These are phyloP conservation scores for Orthonyx spaldingii DNA, from an alignment of 2,113 vertebrate genomes.

Conservation along the genomic window DNA sequence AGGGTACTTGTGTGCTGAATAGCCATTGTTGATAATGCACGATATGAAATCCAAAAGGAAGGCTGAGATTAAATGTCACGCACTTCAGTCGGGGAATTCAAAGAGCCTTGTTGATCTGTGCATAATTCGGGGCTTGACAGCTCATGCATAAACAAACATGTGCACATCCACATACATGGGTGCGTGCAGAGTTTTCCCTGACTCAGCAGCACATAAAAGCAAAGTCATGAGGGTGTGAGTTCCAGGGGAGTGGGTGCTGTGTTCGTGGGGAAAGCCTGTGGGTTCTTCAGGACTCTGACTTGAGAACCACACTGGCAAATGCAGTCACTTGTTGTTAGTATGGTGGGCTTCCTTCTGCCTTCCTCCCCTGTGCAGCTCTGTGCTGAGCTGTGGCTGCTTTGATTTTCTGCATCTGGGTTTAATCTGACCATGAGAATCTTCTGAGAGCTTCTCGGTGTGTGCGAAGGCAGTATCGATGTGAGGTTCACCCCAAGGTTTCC, in stretches of 20 bases:
- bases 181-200: not conserved
- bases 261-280: not conserved
- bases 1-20: slow-evolving; percentile 19
- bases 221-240: not conserved
- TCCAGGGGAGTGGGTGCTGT: not conserved
- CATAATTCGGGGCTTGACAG: not conserved
- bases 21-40: not conserved
- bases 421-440: not conserved
- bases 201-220: not conserved
- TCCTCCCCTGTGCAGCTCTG: not conserved
- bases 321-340: not conserved
- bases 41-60: slow-evolving; percentile 6
- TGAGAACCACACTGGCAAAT: not conserved
- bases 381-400: not conserved
- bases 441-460: rapidly evolving
- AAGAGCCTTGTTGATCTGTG: slow-evolving; percentile 18
- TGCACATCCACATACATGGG: not conserved
- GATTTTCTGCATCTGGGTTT: not conserved
- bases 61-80: slow-evolving; percentile 13
- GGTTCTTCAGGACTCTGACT: not conserved
- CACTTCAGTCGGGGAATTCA: not conserved
- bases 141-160: slow-evolving; percentile 28
- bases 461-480: rapidly evolving
- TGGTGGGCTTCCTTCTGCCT: not conserved
- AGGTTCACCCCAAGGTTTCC: not conserved